Percentiles rank a stretch among this genome's conserved stretches.
Evolutionary conservation across 2,113 vertebrate species (phyloP).

Genomic region (Cryptomyrus ogoouensis): DNA sequence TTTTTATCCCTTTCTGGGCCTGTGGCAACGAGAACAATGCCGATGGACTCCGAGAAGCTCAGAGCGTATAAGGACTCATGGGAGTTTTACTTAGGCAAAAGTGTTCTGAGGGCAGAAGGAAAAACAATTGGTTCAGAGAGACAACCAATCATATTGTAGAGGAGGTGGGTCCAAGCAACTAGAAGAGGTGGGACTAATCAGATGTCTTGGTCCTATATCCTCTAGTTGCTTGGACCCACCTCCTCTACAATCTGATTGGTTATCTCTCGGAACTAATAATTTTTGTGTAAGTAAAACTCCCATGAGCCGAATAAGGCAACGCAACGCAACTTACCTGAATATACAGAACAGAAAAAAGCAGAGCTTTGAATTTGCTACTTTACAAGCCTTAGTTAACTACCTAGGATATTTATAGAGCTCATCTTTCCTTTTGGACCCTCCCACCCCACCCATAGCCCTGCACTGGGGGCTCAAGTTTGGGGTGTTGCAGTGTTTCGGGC

Average conservation of each 20-base stretch:
- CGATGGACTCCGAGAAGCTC: not conserved
- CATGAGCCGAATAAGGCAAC: constrained; percentile 1
- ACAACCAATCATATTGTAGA: too few relatives aligned
- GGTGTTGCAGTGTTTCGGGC: not conserved
- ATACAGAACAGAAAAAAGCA: not conserved
- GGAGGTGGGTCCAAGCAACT: too few relatives aligned
- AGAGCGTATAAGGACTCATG: not conserved
- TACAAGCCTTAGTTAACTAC: constrained; percentile 4
- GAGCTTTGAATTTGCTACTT: not conserved
- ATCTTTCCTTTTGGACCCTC: not conserved
- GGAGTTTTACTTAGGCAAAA: too few relatives aligned
- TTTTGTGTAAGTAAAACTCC: too few relatives aligned
- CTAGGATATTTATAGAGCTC: not conserved
- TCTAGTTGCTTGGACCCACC: too few relatives aligned
- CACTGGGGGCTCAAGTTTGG: not conserved
- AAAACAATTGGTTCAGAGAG: too few relatives aligned
- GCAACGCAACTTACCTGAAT: constrained; percentile 14
- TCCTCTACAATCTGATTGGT: too few relatives aligned
- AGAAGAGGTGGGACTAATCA: too few relatives aligned
- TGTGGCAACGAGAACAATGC: not conserved
- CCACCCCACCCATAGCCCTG: not conserved
- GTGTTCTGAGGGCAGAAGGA: too few relatives aligned
- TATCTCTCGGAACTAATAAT: too few relatives aligned
- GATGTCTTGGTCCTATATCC: too few relatives aligned
- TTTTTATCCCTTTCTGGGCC: not conserved